Evolutionary conservation across 2,797 vertebrate genomes (phyloP).

Genomic region (Acipenser transmontanus): DNA sequence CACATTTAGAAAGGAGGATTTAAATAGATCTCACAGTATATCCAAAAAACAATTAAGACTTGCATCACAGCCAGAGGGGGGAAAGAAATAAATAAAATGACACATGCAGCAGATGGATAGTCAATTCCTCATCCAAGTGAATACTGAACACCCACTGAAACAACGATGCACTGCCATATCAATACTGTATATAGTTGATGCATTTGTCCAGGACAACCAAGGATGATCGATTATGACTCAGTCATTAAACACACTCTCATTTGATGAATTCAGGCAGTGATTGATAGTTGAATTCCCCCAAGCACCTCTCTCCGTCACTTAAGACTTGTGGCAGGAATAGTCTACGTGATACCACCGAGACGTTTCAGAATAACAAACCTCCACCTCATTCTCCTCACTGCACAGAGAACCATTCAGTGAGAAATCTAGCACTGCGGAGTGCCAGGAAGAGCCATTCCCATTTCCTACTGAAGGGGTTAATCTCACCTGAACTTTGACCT

Average conservation of each 20-base stretch:
- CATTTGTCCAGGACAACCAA: no score
- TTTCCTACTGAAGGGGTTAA: constrained; percentile 7
- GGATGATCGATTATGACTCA: not conserved
- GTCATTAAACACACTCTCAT: not conserved
- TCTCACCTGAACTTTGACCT: constrained; percentile 97
- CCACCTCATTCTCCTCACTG: no score
- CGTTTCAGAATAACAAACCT: no score
- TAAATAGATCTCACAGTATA: not conserved
- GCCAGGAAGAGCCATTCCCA: constrained; percentile 3
- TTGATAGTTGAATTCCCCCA: not conserved
- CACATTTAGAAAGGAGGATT: not conserved
- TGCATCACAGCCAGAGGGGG: no score
- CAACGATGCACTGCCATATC: not conserved
- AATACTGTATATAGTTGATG: not conserved
- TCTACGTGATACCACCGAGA: not conserved
- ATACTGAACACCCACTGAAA: not conserved
- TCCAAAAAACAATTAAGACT: no score
- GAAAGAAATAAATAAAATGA: not conserved
- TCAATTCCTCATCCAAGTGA: no score
- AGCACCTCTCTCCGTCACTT: not conserved
- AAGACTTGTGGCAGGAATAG: not conserved
- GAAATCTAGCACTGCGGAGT: no score
- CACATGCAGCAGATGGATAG: not conserved
- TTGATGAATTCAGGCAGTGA: not conserved
- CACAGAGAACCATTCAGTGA: no score